These are phyloP conservation scores for Plusia festucae DNA, from an alignment of 2,888 invertebrate species.

Conservation along the genomic window DNA sequence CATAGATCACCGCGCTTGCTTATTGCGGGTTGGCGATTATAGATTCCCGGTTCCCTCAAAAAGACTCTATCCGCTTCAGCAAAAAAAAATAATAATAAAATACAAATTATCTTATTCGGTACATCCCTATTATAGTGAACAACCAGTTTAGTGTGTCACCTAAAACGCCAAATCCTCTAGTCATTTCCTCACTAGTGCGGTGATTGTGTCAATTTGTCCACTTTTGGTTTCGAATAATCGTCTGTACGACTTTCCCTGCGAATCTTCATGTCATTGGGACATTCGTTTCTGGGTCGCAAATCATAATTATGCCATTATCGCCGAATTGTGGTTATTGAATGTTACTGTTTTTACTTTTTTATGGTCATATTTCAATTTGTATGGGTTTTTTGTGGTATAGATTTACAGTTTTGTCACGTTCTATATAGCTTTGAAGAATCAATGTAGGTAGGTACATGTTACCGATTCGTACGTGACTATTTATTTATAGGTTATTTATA, in stretches of 20 bases:
- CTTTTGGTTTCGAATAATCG: constrained; percentile 49
- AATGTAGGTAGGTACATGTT: neutral
- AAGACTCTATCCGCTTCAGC: too few relatives aligned
- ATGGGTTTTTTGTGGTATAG: constrained; percentile 19
- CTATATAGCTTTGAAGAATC: neutral
- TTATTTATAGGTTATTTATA: too few relatives aligned
- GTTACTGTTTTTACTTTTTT: constrained; percentile 24
- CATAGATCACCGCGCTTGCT: too few relatives aligned
- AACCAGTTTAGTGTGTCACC: constrained; percentile 24
- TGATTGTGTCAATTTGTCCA: constrained; percentile 57
- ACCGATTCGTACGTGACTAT: neutral
- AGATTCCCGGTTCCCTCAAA: too few relatives aligned
- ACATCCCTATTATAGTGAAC: constrained; percentile 13
- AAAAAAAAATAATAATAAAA: neutral
- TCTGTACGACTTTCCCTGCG: constrained; percentile 62
- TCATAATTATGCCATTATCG: constrained; percentile 59
- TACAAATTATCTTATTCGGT: neutral
- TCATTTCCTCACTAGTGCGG: constrained; percentile 30
- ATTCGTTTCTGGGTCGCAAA: constrained; percentile 52
- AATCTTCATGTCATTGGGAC: constrained; percentile 61
- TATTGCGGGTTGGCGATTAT: too few relatives aligned
- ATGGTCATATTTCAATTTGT: constrained; percentile 25
- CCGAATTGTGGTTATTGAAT: constrained; percentile 32
- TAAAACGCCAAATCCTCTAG: constrained; percentile 19
- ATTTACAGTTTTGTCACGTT: constrained; percentile 12